Evolutionary conservation across 2,797 vertebrate species (phyloP).

Genomic region (Paguma larvata): DNA sequence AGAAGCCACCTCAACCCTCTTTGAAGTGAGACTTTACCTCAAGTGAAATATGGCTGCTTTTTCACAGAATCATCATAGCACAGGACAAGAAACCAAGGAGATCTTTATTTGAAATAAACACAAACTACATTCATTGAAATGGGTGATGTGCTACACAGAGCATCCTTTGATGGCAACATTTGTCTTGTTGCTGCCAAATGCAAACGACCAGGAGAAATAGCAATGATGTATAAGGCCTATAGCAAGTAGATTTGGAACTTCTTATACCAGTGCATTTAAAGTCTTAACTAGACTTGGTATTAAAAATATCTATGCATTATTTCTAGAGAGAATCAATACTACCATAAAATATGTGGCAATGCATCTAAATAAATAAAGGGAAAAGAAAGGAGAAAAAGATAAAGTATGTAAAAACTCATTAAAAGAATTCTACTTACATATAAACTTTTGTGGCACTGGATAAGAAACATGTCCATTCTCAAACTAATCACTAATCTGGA

Average conservation of each 20-base stretch:
- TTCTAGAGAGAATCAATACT: background rate
- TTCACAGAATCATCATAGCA: background rate
- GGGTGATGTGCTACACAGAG: background rate
- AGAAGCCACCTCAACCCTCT: background rate
- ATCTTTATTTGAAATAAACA: conserved; percentile 16
- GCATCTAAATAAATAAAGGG: background rate
- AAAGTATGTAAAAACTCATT: background rate
- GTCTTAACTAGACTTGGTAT: background rate
- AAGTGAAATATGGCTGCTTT: background rate
- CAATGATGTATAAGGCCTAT: background rate
- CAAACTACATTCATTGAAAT: conserved; percentile 26
- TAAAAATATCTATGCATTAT: background rate
- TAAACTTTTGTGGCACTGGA: background rate
- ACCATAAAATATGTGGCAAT: background rate
- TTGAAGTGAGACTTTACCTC: background rate
- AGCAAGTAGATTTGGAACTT: background rate
- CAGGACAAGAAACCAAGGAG: background rate
- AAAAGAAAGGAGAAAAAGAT: background rate
- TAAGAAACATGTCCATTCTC: background rate
- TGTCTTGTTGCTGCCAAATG: background rate
- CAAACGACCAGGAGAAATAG: background rate
- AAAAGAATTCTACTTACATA: background rate
- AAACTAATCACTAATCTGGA: background rate
- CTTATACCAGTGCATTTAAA: background rate
- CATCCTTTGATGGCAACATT: background rate